Percentiles rank a stretch among this genome's conserved stretches.
Evolutionary conservation across 1,140 invertebrate species (phyloP).

Genomic region (Babylonia areolata): DNA sequence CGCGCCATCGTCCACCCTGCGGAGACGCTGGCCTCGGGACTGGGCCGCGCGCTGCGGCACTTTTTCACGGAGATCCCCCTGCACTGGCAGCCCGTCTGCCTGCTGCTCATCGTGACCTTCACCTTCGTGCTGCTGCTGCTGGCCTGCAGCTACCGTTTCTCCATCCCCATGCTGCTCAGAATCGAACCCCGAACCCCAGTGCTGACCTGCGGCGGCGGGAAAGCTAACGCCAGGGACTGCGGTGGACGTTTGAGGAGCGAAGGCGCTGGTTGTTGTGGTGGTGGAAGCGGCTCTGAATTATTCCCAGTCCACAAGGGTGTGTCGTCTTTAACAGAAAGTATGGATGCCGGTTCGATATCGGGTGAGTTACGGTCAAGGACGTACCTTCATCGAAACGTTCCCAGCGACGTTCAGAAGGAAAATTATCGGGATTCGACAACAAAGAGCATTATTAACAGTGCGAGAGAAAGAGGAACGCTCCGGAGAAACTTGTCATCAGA

Average conservation of each 20-base stretch:
- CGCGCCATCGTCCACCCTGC: conserved; percentile 61
- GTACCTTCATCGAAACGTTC: background rate
- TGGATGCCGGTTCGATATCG: too few relatives aligned
- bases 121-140: conserved; percentile 53
- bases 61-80: conserved; percentile 67
- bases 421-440: background rate
- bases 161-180: conserved; percentile 59
- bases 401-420: background rate
- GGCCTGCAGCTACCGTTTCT: conserved; percentile 61
- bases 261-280: background rate
- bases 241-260: background rate
- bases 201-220: background rate
- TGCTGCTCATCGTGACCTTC: conserved; percentile 50
- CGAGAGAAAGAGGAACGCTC: background rate
- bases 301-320: too few relatives aligned
- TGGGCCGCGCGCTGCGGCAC: conserved; percentile 55
- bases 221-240: background rate
- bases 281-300: too few relatives aligned
- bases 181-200: conserved; percentile 63
- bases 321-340: background rate
- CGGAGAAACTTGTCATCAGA: background rate
- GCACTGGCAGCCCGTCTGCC: conserved; percentile 68
- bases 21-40: conserved; percentile 53
- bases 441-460: too few relatives aligned
- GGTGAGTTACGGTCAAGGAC: background rate